These are phyloP conservation scores for Luperina testacea DNA, from an alignment of 2,888 invertebrate genomes.

Conservation along the genomic window DNA sequence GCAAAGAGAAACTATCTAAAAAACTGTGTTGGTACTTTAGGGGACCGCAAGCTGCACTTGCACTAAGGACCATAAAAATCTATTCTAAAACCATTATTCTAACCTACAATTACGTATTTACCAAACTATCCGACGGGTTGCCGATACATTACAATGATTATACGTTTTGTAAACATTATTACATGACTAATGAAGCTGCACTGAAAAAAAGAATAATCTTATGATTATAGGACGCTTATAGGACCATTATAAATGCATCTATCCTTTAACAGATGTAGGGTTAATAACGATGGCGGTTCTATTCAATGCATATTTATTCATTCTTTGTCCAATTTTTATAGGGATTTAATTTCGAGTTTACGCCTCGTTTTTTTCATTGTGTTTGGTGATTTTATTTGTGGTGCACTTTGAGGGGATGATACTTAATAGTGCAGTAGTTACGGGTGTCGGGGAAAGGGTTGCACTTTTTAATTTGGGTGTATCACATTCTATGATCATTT, in stretches of 20 bases:
- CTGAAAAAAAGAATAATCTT: conserved; percentile 89
- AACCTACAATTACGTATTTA: conserved; percentile 85
- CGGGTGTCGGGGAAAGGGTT: conserved; percentile 11
- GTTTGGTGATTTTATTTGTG: conserved; percentile 57
- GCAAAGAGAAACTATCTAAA: background rate
- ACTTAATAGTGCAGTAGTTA: conserved; percentile 50
- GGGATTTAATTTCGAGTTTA: conserved; percentile 75
- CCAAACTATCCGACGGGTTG: conserved; percentile 77
- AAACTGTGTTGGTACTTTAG: background rate
- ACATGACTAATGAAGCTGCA: conserved; percentile 85
- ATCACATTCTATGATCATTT: background rate
- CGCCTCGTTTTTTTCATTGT: conserved; percentile 63
- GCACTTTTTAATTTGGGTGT: conserved; percentile 8
- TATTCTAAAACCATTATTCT: conserved; percentile 57
- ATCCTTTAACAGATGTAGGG: conserved; percentile 82
- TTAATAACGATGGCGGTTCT: conserved; percentile 76
- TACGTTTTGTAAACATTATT: conserved; percentile 78
- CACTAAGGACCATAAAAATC: conserved; percentile 37
- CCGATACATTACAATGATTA: conserved; percentile 80
- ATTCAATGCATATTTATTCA: conserved; percentile 74
- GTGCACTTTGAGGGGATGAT: conserved; percentile 35
- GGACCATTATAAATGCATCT: conserved; percentile 88
- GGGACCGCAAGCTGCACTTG: conserved; percentile 29
- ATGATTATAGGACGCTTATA: conserved; percentile 87
- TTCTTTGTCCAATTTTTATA: conserved; percentile 76